Percentiles rank a stretch among this genome's conserved stretches.
Conservation (phyloP, 2,888 invertebrate species). For the Drosophila emarginata region DNA sequence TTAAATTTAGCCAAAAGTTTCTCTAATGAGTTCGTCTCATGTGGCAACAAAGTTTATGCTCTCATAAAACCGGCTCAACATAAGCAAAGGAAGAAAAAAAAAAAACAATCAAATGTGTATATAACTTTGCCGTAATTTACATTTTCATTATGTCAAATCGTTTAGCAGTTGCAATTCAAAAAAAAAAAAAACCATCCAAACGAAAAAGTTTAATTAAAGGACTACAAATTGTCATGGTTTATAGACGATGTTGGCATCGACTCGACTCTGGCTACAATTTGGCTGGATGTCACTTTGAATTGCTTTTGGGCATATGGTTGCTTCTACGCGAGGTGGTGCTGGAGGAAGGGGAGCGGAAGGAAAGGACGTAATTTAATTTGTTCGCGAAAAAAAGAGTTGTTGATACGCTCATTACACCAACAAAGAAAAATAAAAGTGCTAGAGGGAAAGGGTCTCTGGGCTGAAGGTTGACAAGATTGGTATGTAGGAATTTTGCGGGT, state of each 20-base stretch:
- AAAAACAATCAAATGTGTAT: constrained; percentile 55
- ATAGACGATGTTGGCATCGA: constrained; percentile 16
- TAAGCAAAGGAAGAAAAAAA: constrained; percentile 10
- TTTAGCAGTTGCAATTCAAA: constrained; percentile 38
- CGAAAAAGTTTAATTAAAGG: constrained; percentile 57
- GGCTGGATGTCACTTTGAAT: constrained; percentile 45
- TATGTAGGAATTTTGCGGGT: not conserved
- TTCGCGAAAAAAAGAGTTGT: constrained; percentile 41
- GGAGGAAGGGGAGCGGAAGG: not conserved
- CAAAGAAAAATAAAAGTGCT: constrained; percentile 29
- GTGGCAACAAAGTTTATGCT: constrained; percentile 67
- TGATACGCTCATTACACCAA: constrained; percentile 47
- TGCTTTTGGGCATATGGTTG: not conserved
- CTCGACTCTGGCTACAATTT: constrained; percentile 31
- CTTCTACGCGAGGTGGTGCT: too few species aligned
- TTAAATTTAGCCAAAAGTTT: constrained; percentile 49
- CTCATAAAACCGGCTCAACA: constrained; percentile 57
- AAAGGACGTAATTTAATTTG: constrained; percentile 40
- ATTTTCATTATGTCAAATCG: constrained; percentile 68
- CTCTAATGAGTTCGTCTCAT: constrained; percentile 65
- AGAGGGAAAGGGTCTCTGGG: not conserved
- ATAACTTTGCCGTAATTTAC: constrained; percentile 73
- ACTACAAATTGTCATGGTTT: constrained; percentile 39
- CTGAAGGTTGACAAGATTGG: not conserved
- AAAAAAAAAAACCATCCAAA: constrained; percentile 35